A percentile compares a stretch with the other conserved stretches of the same genome.
Conservation (phyloP, 2,888 invertebrate species). For the Erebia epiphron region DNA sequence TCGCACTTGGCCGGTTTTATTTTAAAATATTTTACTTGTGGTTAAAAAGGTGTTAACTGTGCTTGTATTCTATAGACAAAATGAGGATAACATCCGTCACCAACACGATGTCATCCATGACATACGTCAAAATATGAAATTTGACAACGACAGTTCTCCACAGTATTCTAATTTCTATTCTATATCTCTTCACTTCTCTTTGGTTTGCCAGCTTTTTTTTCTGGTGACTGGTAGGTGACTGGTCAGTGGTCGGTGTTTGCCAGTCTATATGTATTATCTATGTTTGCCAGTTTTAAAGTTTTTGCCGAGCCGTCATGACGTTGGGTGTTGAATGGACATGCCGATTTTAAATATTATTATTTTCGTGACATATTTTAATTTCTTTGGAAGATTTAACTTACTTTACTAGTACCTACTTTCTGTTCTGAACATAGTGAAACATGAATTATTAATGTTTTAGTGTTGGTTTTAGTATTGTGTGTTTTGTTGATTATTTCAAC, state of each 20-base stretch:
- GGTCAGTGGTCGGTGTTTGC: too few relatives aligned
- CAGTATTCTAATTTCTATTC: too few relatives aligned
- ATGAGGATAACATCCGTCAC: not conserved
- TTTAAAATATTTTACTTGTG: too few relatives aligned
- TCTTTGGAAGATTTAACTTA: slow-evolving; percentile 56
- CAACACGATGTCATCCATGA: not conserved
- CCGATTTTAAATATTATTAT: slow-evolving; percentile 56
- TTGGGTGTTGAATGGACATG: slow-evolving; percentile 49
- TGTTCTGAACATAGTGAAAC: slow-evolving; percentile 33
- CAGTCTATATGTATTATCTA: too few relatives aligned
- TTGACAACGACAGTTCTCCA: slow-evolving; percentile 16
- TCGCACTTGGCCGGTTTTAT: too few relatives aligned
- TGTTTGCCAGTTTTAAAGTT: slow-evolving; percentile 21
- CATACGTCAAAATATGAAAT: too few relatives aligned
- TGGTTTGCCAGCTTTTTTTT: too few relatives aligned
- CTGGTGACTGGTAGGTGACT: too few relatives aligned
- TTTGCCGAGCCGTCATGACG: slow-evolving; percentile 48
- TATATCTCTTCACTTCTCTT: too few relatives aligned
- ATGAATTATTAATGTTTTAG: slow-evolving; percentile 49
- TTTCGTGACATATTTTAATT: slow-evolving; percentile 59
- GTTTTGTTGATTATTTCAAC: slow-evolving; percentile 66
- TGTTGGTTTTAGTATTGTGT: slow-evolving; percentile 42
- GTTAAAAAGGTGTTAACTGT: too few relatives aligned
- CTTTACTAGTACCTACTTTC: slow-evolving; percentile 40
- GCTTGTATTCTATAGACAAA: too few relatives aligned